Evolutionary conservation across 2,113 vertebrate genomes (phyloP), one percentile per base, ranked within the genome.

Genomic region (Donacobius atricapilla): DNA sequence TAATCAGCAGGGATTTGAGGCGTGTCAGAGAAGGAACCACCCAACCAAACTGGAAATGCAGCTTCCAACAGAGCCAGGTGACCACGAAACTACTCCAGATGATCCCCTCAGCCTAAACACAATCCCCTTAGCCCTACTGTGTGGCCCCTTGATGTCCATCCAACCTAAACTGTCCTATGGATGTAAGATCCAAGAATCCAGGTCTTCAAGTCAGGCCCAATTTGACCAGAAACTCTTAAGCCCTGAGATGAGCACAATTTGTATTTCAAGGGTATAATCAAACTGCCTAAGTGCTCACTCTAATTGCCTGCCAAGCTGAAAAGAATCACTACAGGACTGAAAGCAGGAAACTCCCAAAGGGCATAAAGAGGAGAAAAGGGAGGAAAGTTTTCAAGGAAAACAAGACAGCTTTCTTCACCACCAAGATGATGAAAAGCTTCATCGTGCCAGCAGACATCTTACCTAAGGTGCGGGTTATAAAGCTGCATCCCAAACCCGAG

Each of bases 151-250:
- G 20, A 53, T 11, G 6, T 19, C 14, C 18, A 81, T 78, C 56
- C 30, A 63, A 25, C 7, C 13, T 3, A 7, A 78, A 20, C 4
- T 1, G 0, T 19, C 12, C 33, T 24, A 6, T 1, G 2, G 33
- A 51, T 17, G 3, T 1, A 58, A 10, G 2, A 44, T 10, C 27
- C 24, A 66, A 78, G 3, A 66, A 42, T 2, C 9, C n/a, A 45
- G 8, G 7, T 37, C 51, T 21, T 27, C 31, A 56, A 79, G 18
- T 21, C 39, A 77, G 13, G 8, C 10, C 33, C 5, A 45, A 2
- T 51, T 71, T 40, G 10, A 28, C 15, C 6, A 3, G 60, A 69
- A 89, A 27, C 28, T 13, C 39, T 60, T 13, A 23, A 83, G 3
- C 6, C 60, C 21, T 13, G 25, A 47, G n/a, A 68, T 35, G 14